A percentile compares a stretch with the other conserved stretches of the same genome.
Evolutionary conservation across 1,140 invertebrate species (phyloP).

Genomic region (Stratiolaelaps scimitus): DNA sequence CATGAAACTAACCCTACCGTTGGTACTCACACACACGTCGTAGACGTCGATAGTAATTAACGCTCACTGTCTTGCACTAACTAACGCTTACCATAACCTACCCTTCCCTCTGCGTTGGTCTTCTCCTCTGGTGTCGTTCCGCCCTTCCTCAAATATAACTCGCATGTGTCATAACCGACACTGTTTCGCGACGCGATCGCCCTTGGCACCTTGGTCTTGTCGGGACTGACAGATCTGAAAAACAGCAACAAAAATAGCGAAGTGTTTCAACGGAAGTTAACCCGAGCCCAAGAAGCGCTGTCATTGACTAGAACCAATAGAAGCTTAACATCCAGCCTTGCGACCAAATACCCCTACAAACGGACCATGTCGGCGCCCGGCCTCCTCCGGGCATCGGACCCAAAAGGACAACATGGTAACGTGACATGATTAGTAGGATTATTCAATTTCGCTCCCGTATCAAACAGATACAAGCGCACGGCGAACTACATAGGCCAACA

Average conservation of each 20-base stretch:
- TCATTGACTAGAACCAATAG: constrained; percentile 52
- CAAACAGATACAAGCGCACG: not conserved
- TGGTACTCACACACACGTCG: too few relatives aligned
- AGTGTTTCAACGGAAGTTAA: constrained; percentile 69
- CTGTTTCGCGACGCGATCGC: not conserved
- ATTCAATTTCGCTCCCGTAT: not conserved
- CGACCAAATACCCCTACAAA: constrained; percentile 87
- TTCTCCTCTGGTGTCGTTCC: not conserved
- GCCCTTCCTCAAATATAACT: too few relatives aligned
- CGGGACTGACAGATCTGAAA: constrained; percentile 61
- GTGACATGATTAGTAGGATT: not conserved
- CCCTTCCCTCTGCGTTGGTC: not conserved
- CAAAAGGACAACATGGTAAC: constrained; percentile 26
- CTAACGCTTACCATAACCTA: not conserved
- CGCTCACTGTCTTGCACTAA: too few relatives aligned
- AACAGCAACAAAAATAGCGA: constrained; percentile 81
- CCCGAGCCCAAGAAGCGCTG: constrained; percentile 75
- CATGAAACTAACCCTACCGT: not conserved
- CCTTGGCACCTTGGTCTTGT: not conserved
- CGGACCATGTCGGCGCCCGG: constrained; percentile 78
- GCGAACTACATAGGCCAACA: too few relatives aligned
- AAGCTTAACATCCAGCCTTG: constrained; percentile 76
- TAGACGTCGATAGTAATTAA: too few relatives aligned
- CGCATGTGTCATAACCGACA: not conserved
- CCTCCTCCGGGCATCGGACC: constrained; percentile 27